Evolutionary conservation across 2,797 vertebrate species (phyloP).

Genomic region (Lutjanus campechanus): DNA sequence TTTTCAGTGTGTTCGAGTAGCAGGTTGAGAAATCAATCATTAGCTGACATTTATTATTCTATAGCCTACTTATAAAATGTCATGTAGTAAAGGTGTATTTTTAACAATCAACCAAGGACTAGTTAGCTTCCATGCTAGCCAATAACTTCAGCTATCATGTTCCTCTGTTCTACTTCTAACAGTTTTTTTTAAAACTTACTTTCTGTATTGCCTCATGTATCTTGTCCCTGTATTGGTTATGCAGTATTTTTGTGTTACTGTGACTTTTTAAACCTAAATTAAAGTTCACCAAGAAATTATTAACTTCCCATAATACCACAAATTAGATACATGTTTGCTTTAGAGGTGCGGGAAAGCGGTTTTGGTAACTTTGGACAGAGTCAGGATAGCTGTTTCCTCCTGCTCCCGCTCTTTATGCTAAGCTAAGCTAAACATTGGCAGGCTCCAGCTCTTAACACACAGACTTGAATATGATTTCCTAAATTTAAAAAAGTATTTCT

Average conservation of each 20-base stretch:
- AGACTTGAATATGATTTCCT: not conserved
- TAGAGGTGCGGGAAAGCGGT: not conserved
- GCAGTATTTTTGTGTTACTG: not conserved
- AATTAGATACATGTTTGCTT: not conserved
- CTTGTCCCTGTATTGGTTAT: not conserved
- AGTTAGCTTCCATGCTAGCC: not conserved
- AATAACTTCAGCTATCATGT: not conserved
- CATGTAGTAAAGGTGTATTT: not conserved
- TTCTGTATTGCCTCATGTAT: not conserved
- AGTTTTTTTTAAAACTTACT: not conserved
- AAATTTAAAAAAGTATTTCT: too few species aligned
- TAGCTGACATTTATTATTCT: not conserved
- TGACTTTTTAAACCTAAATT: not conserved
- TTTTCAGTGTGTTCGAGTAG: not conserved
- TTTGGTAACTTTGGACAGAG: not conserved
- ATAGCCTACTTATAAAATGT: not conserved
- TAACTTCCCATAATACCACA: not conserved
- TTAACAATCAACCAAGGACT: conserved; percentile 1
- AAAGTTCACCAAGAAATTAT: not conserved
- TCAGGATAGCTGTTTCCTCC: not conserved
- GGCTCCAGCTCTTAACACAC: not conserved
- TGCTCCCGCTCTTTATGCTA: not conserved
- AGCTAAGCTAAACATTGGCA: conserved; percentile 7
- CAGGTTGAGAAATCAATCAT: not conserved
- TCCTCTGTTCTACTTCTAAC: not conserved